Evolutionary conservation across 2,888 invertebrate genomes (phyloP).

Genomic region (Argyra leucocephala): DNA sequence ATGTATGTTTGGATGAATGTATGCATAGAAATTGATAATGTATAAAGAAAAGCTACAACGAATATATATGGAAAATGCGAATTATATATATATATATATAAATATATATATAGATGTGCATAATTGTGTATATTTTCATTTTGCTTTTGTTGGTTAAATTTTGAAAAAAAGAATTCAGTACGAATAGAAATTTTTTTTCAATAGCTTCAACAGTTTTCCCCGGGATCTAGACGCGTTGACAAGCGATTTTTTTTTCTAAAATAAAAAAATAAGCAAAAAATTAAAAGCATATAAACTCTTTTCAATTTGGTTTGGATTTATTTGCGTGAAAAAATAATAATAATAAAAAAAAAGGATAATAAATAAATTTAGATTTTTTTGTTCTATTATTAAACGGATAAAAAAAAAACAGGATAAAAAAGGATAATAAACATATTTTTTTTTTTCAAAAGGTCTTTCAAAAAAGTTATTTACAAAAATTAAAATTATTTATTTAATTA

Average conservation of each 20-base stretch:
- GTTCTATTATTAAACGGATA: too few relatives aligned
- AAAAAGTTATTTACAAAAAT: too few relatives aligned
- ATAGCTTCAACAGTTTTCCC: constrained; percentile 43
- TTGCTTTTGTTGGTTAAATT: neutral
- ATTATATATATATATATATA: neutral
- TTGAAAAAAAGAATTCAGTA: neutral
- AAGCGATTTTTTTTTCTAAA: neutral
- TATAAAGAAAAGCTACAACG: too few relatives aligned
- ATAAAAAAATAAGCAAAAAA: neutral
- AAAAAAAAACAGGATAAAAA: too few relatives aligned
- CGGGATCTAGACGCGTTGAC: constrained; percentile 38
- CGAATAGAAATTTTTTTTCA: neutral
- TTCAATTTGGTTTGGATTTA: neutral
- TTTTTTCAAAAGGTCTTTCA: too few relatives aligned
- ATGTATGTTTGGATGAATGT: too few relatives aligned
- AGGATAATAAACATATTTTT: too few relatives aligned
- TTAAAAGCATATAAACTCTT: neutral
- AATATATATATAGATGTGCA: too few relatives aligned
- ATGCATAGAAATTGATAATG: too few relatives aligned
- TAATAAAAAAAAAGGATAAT: neutral
- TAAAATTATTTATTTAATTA: too few relatives aligned
- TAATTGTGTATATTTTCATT: neutral
- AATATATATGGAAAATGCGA: neutral
- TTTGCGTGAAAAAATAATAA: neutral
- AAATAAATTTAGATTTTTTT: neutral